Conservation (phyloP, 2,113 vertebrate genomes). For the Archilochus colubris region DNA sequence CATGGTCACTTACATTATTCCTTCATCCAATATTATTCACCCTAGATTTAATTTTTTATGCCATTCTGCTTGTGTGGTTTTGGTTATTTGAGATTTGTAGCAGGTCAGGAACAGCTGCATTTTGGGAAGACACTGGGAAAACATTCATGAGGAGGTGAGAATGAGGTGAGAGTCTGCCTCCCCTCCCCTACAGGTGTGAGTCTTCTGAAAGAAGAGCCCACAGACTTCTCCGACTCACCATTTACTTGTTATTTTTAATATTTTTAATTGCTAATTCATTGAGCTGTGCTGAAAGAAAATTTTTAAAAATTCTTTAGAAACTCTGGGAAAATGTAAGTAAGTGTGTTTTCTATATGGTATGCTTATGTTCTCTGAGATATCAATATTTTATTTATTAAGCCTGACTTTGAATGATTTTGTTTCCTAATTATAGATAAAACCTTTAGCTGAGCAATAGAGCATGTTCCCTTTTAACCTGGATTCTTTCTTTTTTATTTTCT, state of each 20-base stretch:
- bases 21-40: background rate
- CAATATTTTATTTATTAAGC: constrained; percentile 45
- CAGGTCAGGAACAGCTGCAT: background rate
- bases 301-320: background rate
- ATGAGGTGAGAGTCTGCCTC: background rate
- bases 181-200: background rate
- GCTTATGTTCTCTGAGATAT: background rate
- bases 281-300: background rate
- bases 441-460: constrained; percentile 44
- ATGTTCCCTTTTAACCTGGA: constrained; percentile 63
- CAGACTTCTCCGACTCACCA: background rate
- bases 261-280: background rate
- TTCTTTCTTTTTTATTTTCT: constrained; percentile 1
- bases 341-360: background rate
- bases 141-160: background rate
- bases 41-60: background rate
- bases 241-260: background rate
- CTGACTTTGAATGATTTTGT: constrained; percentile 42
- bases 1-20: constrained; percentile 34
- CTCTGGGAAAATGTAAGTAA: background rate
- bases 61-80: background rate
- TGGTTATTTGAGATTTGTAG: background rate
- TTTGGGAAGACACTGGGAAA: background rate
- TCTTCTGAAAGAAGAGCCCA: background rate
- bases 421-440: constrained; percentile 48